These are phyloP conservation scores for Orycteropus afer DNA, from an alignment of 2,113 vertebrate genomes.

Conservation along the genomic window DNA sequence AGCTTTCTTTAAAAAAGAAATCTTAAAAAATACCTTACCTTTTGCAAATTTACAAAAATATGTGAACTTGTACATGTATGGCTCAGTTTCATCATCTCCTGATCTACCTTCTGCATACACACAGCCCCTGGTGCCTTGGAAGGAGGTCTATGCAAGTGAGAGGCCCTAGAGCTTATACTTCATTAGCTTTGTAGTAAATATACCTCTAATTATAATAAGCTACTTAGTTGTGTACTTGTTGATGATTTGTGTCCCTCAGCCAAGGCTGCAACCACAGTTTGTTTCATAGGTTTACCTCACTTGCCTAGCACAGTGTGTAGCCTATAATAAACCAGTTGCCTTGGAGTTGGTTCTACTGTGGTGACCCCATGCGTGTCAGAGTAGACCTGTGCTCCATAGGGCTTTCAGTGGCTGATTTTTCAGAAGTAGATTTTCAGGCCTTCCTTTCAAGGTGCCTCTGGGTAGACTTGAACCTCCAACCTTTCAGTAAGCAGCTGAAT, in stretches of 20 bases:
- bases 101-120: background rate
- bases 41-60: slow-evolving; percentile 24
- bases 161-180: slow-evolving; percentile 19
- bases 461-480: background rate
- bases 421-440: no score
- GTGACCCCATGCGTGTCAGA: background rate
- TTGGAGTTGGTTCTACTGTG: background rate
- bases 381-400: no score
- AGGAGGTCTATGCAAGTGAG: background rate
- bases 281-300: background rate
- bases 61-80: slow-evolving; percentile 5
- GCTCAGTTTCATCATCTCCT: background rate
- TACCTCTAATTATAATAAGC: slow-evolving; percentile 52
- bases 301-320: background rate
- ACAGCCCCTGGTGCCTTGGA: background rate
- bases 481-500: background rate
- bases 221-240: slow-evolving; percentile 39
- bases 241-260: slow-evolving; percentile 27
- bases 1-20: slow-evolving; percentile 43
- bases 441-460: no score
- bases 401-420: no score
- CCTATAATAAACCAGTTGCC: background rate
- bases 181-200: slow-evolving; percentile 58
- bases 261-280: background rate
- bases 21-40: slow-evolving; percentile 47